Evolutionary conservation across 1,140 invertebrate genomes (phyloP), one percentile per base, ranked within the genome.

Genomic region (Mactra quadrangularis): DNA sequence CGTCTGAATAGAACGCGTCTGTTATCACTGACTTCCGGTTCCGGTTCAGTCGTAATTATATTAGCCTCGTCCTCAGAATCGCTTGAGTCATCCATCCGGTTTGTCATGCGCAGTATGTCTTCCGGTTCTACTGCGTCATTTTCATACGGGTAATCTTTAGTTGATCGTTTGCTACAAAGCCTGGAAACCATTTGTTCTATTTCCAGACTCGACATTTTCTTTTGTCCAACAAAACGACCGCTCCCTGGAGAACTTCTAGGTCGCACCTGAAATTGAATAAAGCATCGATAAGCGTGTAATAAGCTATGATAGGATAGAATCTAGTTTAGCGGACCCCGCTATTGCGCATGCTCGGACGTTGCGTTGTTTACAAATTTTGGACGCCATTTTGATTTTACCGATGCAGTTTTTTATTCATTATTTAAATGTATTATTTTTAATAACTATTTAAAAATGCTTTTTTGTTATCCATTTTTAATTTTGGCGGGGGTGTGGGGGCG

Each of bases 141-240:
- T 53, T 53, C 75, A 66, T 66, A 66, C 22, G 38, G 38, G 52
- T 52, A 66, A 19, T 64, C 45, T 25, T 66, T 78, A 3, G 75
- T 78, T 4, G 38, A 6, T 1, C 75, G 75, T 52, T 60, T 19
- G 27, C 60, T 66, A 31, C 62, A 78, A 6, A 78, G 31, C 38
- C 75, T n/a, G 4, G 62, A 57, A 13, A 78, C 75, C 75, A 78
- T 78, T 38, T 78, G 62, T 15, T 66, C 75, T 22, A 78, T 78
- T 27, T 78, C 35, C 3, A 78, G 45, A 50, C 60, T 66, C 22
- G 57, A 62, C 75, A 78, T 78, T 53, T 60, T 59, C 27, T 78
- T 78, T 19, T 66, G 59, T 4, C 75, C 75, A 1, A 78, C 75
- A 66, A 78, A 78, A 9, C 75, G 38, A 22, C 75, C 75, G n/a